Evolutionary conservation across 2,797 vertebrate genomes (phyloP), one percentile per base, ranked within the genome.

Genomic region (Halcyon leucocephala): DNA sequence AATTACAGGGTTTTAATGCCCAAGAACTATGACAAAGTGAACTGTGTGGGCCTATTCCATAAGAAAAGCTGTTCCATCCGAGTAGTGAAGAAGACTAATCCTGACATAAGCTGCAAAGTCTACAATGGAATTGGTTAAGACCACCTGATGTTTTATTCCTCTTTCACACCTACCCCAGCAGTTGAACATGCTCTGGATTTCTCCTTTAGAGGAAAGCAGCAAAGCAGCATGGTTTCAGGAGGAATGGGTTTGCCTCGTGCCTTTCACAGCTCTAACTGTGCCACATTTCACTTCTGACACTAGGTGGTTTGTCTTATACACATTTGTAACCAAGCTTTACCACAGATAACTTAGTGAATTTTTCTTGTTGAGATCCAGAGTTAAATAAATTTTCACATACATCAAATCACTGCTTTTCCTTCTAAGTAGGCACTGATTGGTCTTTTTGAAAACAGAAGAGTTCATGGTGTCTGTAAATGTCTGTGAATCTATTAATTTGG

Each of bases 31-130:
- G 96, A 97, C 7, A 95, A 42, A 16, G 71, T 90, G 71, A 97
- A 97, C 26, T 97, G 96, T 22, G 74, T 97, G 42, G 96, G 93
- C 42, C 86, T 97, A 0, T 97, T 95, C 81, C 96, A 97, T 83
- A 96, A 95, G 91, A 96, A 96, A 79, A 96, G 91, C 60, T 97
- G 96, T 33, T 96, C 96, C 49, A 96, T 97, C 18, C 88, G 90
- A 25, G 96, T 97, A 57, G 96, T 97, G 67, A 96, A 95, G 88
- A 97, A 90, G 60, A 85, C 94, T 16, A 95, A 97, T 51, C 96
- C 96, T 70, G 96, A 96, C 12, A 44, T 96, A 77, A 93, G 12
- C 12, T 97, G 96, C 86, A 96, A 93, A 86, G 83, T 97, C 96
- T 97, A 96, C 86, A 94, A 91, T 10, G 93, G 94, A 73, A 4